Base-by-base conservation (phyloP, 2,888 invertebrate genomes). In the Emmelina monodactyla region DNA sequence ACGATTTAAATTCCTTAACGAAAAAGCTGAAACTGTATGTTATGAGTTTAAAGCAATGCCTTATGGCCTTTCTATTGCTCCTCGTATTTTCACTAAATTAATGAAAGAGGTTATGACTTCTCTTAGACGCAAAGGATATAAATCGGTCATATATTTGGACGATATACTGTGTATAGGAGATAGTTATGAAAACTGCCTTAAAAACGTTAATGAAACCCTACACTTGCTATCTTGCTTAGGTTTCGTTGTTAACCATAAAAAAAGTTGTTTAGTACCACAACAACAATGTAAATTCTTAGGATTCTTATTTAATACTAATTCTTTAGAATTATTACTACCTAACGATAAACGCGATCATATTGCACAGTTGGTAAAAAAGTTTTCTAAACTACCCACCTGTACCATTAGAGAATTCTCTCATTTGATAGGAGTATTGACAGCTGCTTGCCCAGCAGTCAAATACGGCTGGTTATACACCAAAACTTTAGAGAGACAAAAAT, bases 41-140 rank as follows among this genome's bases (percentile, higher is more conserved):
- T 25, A 25, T 11, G 31, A 39, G 19, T 41, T 43, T 34, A 40
- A 33, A 14, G 35, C 28, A 2, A n/a, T 42, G 4, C 40, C 40
- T 2, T 42, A 34, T n/a, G 42, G 42, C 7, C 12, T 37, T 3
- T 39, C 32, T 1, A 9, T 25, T 10, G 25, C 25, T 4, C 25
- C 25, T 4, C 9, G 25, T n/a, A 11, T 25, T 6, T 19, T 25
- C 11, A 25, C 25, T 7, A 25, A 25, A 25, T 10, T 25, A 25
- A 25, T 7, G n/a, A 25, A 25, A 25, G 6, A 4, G 25, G n/a
- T 25, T 3, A 25, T 25, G 25, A 10, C 25, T 10, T 10, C 9
- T 25, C 25, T 25, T 25, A 25, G 25, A 25, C 25, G 11, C 9
- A 25, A 25, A 3, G 25, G 25, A 11, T 11, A n/a, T 10, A 25